A percentile compares a stretch with the other conserved stretches of the same genome.
Conservation (phyloP, 2,888 invertebrate genomes). For the Drosophila barbarae region DNA sequence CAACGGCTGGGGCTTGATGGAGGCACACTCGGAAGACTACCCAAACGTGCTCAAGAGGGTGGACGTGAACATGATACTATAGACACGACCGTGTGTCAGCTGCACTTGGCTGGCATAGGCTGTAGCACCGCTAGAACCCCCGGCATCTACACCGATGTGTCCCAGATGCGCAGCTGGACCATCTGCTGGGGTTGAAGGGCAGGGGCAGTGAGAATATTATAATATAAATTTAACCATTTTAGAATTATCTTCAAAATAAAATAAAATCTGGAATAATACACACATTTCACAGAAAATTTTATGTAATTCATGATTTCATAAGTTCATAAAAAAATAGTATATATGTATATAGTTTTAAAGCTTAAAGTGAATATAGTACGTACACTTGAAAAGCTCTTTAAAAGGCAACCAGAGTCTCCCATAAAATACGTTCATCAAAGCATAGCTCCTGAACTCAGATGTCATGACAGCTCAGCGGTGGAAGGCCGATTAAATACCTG, state of each 20-base stretch:
- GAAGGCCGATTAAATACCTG: constrained; percentile 1
- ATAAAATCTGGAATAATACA: too few species aligned
- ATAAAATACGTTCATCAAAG: background rate
- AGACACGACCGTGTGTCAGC: constrained; percentile 79
- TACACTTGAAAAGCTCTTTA: background rate
- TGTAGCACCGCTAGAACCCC: constrained; percentile 84
- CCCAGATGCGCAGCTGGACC: constrained; percentile 77
- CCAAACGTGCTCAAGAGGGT: constrained; percentile 85
- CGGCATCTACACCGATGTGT: constrained; percentile 87
- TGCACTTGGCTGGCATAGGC: constrained; percentile 85
- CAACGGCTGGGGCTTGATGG: constrained; percentile 75
- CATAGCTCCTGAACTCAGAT: background rate
- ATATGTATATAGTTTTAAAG: too few species aligned
- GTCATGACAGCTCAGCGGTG: background rate
- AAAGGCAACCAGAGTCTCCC: background rate
- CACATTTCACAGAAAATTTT: too few species aligned
- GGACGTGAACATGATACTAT: constrained; percentile 83
- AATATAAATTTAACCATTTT: too few species aligned
- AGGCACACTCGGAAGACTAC: constrained; percentile 77
- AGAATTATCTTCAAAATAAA: too few species aligned
- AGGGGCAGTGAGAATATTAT: background rate
- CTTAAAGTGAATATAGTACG: too few species aligned
- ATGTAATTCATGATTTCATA: too few species aligned
- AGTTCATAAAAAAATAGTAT: too few species aligned
- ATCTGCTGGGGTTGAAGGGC: background rate